Conservation (phyloP, 2,888 invertebrate genomes). For the Caenorhabditis macrosperma region DNA sequence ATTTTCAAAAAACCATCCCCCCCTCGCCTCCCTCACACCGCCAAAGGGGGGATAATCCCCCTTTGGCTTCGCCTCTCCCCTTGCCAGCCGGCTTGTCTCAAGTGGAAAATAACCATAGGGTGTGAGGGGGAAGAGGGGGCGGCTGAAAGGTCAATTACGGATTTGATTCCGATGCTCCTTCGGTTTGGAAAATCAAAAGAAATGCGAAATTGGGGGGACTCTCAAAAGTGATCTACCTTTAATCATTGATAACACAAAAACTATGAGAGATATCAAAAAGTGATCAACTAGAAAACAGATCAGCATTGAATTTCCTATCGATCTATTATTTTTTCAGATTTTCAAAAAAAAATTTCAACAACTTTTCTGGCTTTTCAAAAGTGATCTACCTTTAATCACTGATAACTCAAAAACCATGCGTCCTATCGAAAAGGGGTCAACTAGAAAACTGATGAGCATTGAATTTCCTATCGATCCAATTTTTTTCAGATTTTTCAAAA, state of each 20-base stretch:
- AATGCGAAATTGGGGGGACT: background rate
- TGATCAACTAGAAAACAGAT: too few relatives aligned
- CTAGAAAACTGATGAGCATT: background rate
- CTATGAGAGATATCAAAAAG: too few relatives aligned
- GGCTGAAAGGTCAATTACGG: slow-evolving; percentile 49
- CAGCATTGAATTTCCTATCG: too few relatives aligned
- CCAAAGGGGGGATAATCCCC: background rate
- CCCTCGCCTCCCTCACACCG: background rate
- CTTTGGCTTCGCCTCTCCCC: background rate
- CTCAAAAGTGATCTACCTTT: background rate
- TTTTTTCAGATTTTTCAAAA: too few relatives aligned
- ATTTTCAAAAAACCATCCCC: background rate
- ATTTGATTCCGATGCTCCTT: slow-evolving; percentile 31
- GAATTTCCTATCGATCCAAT: too few relatives aligned
- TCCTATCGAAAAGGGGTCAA: too few relatives aligned
- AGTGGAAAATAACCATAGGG: slow-evolving; percentile 10
- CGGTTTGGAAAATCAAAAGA: too few relatives aligned
- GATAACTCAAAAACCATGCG: too few relatives aligned
- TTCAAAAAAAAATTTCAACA: too few relatives aligned
- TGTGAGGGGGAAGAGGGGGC: background rate
- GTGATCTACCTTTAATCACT: too few relatives aligned
- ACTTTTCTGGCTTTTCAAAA: background rate
- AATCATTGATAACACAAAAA: too few relatives aligned
- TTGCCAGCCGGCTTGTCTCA: slow-evolving; percentile 2
- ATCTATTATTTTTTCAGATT: too few relatives aligned